Base-by-base conservation (phyloP, 1,140 invertebrate genomes). In the Phocides pigmalion region DNA sequence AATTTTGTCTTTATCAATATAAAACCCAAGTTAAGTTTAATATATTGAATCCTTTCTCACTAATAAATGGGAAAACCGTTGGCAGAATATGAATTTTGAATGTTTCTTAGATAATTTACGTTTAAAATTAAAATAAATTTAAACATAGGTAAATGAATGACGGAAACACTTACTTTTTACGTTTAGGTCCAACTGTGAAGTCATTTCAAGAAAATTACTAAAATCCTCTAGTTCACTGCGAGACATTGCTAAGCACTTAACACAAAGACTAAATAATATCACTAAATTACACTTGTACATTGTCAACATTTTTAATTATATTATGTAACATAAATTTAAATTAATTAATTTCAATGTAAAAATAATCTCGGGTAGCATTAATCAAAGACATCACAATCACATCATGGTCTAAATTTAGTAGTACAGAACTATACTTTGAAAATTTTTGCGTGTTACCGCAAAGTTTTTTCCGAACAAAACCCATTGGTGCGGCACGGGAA, bases 391-490 rank as follows among this genome's bases (percentile, higher is more conserved):
- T 47, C 5, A 59, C 42, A 59, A 47, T 59, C 42, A 59, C 25
- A 59, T 58, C 25, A 12, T 42, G 12, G 12, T 44, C 39, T 15
- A 6, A 22, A 49, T 35, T 39, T 22, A 42, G 17, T 25, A 19
- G 19, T 25, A 58, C 65, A 42, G 11, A 62, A 50, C 17, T 35
- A 50, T 64, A 62, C 44, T 28, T 11, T 51, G 42, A 53, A 58
- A 66, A 59, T 66, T 72, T 70, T 72, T 68, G 68, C 65, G 65
- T 56, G 56, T 68, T 65, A 54, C 64, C 56, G 72, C 62, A 54
- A 47, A 74, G 77, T 84, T 87, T 85, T 86, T 86, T 73, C 70
- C 62, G 44, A 81, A 91, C 82, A 88, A 91, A 91, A 86, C 79
- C 79, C 81, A 82, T 85, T 76, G 70, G 80, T 79, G 77, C 74